These are phyloP conservation scores for Tenebrio molitor DNA, from an alignment of 1,140 invertebrate species.

Conservation along the genomic window DNA sequence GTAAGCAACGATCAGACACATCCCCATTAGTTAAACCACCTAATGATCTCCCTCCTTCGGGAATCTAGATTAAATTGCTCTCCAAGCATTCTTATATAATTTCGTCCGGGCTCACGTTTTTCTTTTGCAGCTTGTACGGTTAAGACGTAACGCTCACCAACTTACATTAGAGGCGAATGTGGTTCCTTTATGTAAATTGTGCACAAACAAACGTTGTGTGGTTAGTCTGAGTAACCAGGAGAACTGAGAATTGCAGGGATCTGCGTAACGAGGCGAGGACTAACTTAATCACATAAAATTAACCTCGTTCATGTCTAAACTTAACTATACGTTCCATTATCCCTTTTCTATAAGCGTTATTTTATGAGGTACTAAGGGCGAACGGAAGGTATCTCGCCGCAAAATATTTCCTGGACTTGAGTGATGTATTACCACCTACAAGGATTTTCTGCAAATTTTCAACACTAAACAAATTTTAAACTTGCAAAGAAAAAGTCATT, in stretches of 20 bases:
- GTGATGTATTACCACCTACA: too few relatives aligned
- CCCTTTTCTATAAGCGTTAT: slow-evolving; percentile 18
- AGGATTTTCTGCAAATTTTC: too few relatives aligned
- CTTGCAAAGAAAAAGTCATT: too few relatives aligned
- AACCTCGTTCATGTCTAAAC: slow-evolving; percentile 47
- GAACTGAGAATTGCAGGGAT: slow-evolving; percentile 52
- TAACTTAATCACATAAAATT: slow-evolving; percentile 53
- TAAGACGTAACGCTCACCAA: slow-evolving; percentile 14
- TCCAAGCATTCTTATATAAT: not conserved
- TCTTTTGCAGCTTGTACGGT: not conserved
- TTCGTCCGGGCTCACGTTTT: not conserved
- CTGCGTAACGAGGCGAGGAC: slow-evolving; percentile 52
- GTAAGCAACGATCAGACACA: slow-evolving; percentile 26
- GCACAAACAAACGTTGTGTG: slow-evolving; percentile 46
- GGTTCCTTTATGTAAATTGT: slow-evolving; percentile 48
- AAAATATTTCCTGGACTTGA: too few relatives aligned
- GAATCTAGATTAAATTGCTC: slow-evolving; percentile 10
- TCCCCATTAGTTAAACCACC: slow-evolving; percentile 24
- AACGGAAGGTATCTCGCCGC: too few relatives aligned
- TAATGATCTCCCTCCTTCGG: slow-evolving; percentile 15
- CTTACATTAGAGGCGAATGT: slow-evolving; percentile 43
- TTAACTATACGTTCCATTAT: slow-evolving; percentile 37
- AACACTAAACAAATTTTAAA: too few relatives aligned
- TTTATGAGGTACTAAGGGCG: too few relatives aligned
- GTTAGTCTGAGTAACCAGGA: slow-evolving; percentile 47